These are phyloP conservation scores for Cettia cetti DNA, from an alignment of 2,113 vertebrate genomes.

Conservation along the genomic window DNA sequence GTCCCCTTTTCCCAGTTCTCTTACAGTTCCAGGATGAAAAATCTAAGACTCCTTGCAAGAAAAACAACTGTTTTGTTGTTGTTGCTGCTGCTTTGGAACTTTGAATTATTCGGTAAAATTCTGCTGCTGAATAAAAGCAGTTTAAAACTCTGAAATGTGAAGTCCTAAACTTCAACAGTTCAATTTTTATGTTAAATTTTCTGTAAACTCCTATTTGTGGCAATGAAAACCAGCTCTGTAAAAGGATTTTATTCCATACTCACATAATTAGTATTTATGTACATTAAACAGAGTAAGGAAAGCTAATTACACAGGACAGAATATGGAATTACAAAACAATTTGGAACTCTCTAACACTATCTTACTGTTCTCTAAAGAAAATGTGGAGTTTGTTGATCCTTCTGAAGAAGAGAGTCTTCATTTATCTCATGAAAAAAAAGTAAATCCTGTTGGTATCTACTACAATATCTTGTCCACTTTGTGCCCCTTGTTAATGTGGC, in stretches of 20 bases:
- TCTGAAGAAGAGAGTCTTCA: neutral
- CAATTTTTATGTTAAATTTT: neutral
- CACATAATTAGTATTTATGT: neutral
- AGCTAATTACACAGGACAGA: neutral
- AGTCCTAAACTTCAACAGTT: neutral
- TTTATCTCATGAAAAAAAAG: neutral
- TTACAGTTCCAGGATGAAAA: neutral
- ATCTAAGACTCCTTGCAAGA: neutral
- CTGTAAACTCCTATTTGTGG: neutral
- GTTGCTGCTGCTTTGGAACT: neutral
- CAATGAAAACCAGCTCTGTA: neutral
- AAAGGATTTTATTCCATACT: neutral
- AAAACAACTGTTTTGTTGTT: neutral
- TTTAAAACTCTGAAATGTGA: neutral
- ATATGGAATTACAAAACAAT: neutral
- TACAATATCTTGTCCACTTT: neutral
- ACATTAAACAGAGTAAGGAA: neutral
- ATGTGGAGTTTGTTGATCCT: neutral
- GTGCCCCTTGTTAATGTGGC: neutral
- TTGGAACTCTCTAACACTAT: neutral
- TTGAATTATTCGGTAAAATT: neutral
- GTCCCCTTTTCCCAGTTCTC: neutral
- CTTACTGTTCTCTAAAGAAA: neutral
- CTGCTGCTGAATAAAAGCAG: neutral
- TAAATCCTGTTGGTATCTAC: neutral